phyloP scores from a whole-genome alignment of 2,113 vertebrate species.

The Romanogobio albipinnatus region DNA sequence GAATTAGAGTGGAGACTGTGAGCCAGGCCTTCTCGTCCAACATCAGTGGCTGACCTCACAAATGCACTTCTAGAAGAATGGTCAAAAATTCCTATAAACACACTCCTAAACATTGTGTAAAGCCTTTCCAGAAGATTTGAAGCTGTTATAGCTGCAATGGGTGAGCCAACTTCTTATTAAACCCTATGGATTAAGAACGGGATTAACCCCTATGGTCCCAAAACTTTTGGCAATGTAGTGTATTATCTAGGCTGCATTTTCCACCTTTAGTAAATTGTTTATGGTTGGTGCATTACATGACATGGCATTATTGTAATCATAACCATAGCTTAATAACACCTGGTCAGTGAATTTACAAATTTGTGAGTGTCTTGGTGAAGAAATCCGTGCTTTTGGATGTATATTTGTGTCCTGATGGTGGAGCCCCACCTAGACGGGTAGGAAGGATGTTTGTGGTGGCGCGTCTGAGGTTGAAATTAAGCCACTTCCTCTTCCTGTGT shows the following conservation, averaged over 20 bases:
- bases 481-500: constrained; percentile 72
- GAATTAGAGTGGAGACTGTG: too few relatives aligned
- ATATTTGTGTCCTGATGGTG: constrained; percentile 38
- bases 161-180: too few relatives aligned
- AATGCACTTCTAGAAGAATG: too few relatives aligned
- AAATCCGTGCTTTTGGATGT: constrained; percentile 21
- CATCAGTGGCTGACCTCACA: too few relatives aligned
- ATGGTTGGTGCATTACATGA: neutral
- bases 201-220: too few relatives aligned
- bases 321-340: neutral
- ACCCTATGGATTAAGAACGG: too few relatives aligned
- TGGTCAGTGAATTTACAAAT: neutral
- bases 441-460: constrained; percentile 76
- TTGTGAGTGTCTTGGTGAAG: neutral
- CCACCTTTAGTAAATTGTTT: neutral
- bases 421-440: constrained; percentile 63
- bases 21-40: too few relatives aligned
- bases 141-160: too few relatives aligned
- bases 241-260: neutral
- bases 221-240: too few relatives aligned
- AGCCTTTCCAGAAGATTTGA: too few relatives aligned
- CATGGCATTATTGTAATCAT: neutral
- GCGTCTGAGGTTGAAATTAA: constrained; percentile 72
- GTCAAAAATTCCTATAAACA: too few relatives aligned
- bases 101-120: too few relatives aligned